Percentiles rank a stretch among this genome's conserved stretches.
These are phyloP conservation scores for Latrodectus elegans DNA, from an alignment of 2,888 invertebrate genomes.

Conservation along the genomic window DNA sequence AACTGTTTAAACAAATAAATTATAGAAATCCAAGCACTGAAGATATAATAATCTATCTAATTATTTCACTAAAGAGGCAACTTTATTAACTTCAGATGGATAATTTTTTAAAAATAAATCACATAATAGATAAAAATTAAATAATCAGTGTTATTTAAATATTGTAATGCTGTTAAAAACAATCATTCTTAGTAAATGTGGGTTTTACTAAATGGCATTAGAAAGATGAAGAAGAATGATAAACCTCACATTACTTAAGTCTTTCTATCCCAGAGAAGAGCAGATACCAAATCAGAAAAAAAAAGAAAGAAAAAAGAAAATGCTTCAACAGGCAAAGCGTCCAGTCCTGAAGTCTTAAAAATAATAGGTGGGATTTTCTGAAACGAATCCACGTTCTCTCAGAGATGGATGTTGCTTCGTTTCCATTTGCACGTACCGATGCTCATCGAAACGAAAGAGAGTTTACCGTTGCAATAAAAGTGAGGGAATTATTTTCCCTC, in stretches of 20 bases:
- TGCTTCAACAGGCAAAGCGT: conserved; percentile 22
- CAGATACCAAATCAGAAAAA: not conserved
- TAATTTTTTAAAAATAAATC: too few species aligned
- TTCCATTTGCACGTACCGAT: not conserved
- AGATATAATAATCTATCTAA: too few species aligned
- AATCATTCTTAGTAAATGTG: conserved; percentile 13
- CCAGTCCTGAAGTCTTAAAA: not conserved
- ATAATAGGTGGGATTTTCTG: not conserved
- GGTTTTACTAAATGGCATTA: conserved; percentile 35
- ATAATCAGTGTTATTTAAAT: too few species aligned
- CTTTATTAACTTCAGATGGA: too few species aligned
- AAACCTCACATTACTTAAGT: not conserved
- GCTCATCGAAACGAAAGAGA: not conserved
- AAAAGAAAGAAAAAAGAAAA: not conserved
- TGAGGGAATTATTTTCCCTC: too few species aligned
- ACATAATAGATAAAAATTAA: too few species aligned
- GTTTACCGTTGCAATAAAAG: not conserved
- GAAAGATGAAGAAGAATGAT: conserved; percentile 46
- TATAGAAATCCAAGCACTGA: too few species aligned
- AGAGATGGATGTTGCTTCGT: not conserved
- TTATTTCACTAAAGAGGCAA: too few species aligned
- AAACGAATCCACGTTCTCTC: not conserved
- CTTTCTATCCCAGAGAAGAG: not conserved
- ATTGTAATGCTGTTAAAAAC: not conserved
- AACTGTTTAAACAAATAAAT: too few species aligned